Evolutionary conservation across 2,888 invertebrate genomes (phyloP), one percentile per base, ranked within the genome.

Genomic region (Embidobia sp.): DNA sequence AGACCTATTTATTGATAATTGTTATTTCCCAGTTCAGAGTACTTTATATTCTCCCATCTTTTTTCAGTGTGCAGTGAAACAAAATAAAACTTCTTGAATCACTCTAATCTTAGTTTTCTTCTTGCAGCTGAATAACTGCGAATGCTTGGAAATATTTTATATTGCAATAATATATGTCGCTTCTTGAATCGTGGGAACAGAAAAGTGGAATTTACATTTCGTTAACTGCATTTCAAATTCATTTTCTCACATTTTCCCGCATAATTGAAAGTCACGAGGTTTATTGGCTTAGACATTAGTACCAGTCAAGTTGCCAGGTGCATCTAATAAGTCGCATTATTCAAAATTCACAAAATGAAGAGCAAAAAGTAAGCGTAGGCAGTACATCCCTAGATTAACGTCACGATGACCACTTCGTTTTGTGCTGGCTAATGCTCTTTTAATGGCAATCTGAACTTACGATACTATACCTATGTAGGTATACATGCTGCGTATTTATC

Each of bases 371-470:
- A 53, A 66, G 57, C 29, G 53, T 37, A 55, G 64, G 61, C 64
- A 67, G 69, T 61, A 53, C 61, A 66, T 74, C 69, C 79, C 55
- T 73, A 72, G 73, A 79, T 79, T 76, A 79, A 69, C 77, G 76
- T 77, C 77, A 78, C 77, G 78, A 77, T 79, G 78, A 79, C 64
- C 69, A 59, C 53, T 75, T 64, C 70, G 74, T 69, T 79, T 77
- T 72, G 61, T 72, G 33, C 59, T 48, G 42, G 69, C 67, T 80
- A 80, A 80, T 80, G 79, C 66, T 67, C 64, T 78, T 80, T 79
- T 80, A 72, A 80, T 80, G 80, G 31, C 74, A 72, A 76, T 67
- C 69, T 37, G 49, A 64, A 67, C 37, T 49, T 44, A 59, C 64
- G 70, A 77, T n/a, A n/a, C n/a, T n/a, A n/a, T n/a, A n/a, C n/a